Base-by-base conservation (phyloP, 2,888 invertebrate species). In the Nineta flava region DNA sequence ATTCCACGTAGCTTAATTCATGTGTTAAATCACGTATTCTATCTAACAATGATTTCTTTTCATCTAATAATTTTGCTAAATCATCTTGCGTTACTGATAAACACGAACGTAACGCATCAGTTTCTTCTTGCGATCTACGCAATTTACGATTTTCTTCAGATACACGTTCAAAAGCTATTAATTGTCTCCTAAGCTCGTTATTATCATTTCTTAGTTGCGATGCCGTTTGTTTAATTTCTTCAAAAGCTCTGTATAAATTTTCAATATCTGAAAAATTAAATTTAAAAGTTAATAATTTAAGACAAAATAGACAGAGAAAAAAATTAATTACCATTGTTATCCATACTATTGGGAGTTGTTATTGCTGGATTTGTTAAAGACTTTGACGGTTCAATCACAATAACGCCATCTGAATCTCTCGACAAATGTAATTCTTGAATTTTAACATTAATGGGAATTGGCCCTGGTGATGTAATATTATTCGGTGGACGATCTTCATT, bases 401-500 rank as follows among this genome's bases (percentile, higher is more conserved):
- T 77, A 3, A 85, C 73, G 0, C 91, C 91, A 52, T 75, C 75
- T n/a, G 71, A 68, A 59, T 81, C 82, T 31, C 91, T 73, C n/a
- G 73, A 73, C 57, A 92, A 69, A 16, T 74, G 75, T 49, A 88
- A 73, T 47, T 79, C 76, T 1, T 80, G 77, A 34, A 92, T 76
- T 56, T 75, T 76, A 48, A 91, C 61, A 67, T 87, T 81, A 16
- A 90, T 71, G 0, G 91, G 91, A 54, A 85, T 75, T 1, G 87
- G 82, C 0, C 85, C 86, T 1, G 88, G 87, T 2, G 87, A 85
- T 5, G 87, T 85, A 54, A 87, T 82, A 60, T 81, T 81, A 48
- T 80, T 80, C 2, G 83, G 81, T 1, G 83, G 86, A 47, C 88
- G 77, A 70, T 93, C 92, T 68, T 92, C 92, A 60, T 82, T 77